Percentiles rank a stretch among this genome's conserved stretches.
Conservation (phyloP, 2,888 invertebrate species). For the Luperina testacea region DNA sequence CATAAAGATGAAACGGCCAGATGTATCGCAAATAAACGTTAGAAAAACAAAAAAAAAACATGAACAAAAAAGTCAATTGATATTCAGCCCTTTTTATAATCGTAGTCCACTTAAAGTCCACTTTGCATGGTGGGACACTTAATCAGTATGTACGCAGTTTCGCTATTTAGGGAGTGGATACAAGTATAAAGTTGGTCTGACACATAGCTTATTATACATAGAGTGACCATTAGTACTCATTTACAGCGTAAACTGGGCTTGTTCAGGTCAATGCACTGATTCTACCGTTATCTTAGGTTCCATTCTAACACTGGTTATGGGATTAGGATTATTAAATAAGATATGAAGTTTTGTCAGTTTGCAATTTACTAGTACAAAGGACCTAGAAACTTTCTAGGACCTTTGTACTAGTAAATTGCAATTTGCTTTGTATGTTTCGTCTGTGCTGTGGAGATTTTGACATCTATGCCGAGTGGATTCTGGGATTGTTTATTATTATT, state of each 20-base stretch:
- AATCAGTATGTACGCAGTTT: constrained; percentile 78
- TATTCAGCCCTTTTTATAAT: constrained; percentile 56
- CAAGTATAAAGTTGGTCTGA: constrained; percentile 55
- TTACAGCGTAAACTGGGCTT: constrained; percentile 75
- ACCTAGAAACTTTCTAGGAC: neutral
- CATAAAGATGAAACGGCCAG: constrained; percentile 23
- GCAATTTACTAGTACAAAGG: too few species aligned
- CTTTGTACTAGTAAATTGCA: constrained; percentile 28
- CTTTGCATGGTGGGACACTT: constrained; percentile 65
- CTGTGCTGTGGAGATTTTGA: constrained; percentile 9
- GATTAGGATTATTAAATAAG: constrained; percentile 50
- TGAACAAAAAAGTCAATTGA: constrained; percentile 35
- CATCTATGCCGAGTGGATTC: neutral
- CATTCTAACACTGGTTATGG: constrained; percentile 69
- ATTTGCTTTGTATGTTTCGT: constrained; percentile 19
- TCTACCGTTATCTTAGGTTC: constrained; percentile 80
- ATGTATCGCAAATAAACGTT: constrained; percentile 16
- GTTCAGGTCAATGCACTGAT: constrained; percentile 76
- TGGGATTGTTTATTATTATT: neutral
- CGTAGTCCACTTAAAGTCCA: constrained; percentile 42
- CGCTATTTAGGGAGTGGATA: constrained; percentile 82
- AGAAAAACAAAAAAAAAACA: constrained; percentile 4
- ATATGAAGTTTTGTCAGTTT: constrained; percentile 41
- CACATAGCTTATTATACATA: constrained; percentile 74
- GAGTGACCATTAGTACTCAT: constrained; percentile 81